These are phyloP conservation scores for Listrodromus nycthemerus DNA, from an alignment of 2,888 invertebrate genomes.

Conservation along the genomic window DNA sequence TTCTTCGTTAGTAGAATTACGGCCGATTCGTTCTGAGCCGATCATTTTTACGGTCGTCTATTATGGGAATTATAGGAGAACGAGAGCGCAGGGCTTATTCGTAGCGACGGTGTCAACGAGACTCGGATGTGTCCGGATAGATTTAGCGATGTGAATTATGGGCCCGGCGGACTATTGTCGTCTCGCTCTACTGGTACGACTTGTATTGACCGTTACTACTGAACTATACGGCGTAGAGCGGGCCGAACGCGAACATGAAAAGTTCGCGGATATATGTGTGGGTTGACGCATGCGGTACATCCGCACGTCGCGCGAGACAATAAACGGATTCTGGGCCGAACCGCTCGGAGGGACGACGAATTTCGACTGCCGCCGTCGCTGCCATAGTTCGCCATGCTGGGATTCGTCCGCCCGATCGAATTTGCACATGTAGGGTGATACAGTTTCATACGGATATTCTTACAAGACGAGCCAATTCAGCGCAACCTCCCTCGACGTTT, in stretches of 20 bases:
- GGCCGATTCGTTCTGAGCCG: neutral
- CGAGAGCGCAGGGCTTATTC: slow-evolving; percentile 58
- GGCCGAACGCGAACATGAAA: neutral
- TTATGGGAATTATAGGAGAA: slow-evolving; percentile 54
- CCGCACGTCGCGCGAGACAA: slow-evolving; percentile 8
- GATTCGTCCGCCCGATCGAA: slow-evolving; percentile 2
- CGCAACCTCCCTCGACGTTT: too few relatives aligned
- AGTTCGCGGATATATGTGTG: neutral
- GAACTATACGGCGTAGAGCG: neutral
- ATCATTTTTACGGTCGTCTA: slow-evolving; percentile 42
- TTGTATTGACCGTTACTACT: slow-evolving; percentile 27
- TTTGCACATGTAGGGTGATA: neutral
- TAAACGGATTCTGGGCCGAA: slow-evolving; percentile 25
- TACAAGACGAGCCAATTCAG: too few relatives aligned
- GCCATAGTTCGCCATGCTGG: neutral
- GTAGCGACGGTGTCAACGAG: slow-evolving; percentile 60
- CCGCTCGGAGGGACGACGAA: slow-evolving; percentile 14
- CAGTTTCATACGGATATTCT: neutral
- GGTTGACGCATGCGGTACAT: slow-evolving; percentile 3
- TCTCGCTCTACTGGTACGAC: neutral
- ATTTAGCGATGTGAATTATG: slow-evolving; percentile 59
- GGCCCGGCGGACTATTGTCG: slow-evolving; percentile 25
- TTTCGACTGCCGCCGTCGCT: slow-evolving; percentile 20
- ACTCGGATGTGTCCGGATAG: slow-evolving; percentile 61
- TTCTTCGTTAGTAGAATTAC: neutral